Conservation (phyloP, 1,140 invertebrate genomes). For the Batillaria attramentaria region DNA sequence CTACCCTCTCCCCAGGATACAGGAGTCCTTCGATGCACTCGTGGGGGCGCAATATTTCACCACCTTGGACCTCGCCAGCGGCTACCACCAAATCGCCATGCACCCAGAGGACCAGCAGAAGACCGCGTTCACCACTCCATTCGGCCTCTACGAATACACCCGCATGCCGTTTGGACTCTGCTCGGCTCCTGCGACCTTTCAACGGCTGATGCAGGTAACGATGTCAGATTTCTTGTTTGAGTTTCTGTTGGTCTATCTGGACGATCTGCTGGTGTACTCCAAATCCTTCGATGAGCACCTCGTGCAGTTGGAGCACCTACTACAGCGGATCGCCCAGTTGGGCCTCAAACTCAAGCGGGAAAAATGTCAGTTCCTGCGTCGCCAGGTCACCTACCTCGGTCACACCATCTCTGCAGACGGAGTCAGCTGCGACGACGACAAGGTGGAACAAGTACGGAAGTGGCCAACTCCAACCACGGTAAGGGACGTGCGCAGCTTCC, state of each 20-base stretch:
- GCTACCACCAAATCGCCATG: slow-evolving; percentile 68
- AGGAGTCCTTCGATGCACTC: slow-evolving; percentile 50
- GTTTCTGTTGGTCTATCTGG: slow-evolving; percentile 8
- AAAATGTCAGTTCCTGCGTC: slow-evolving; percentile 3
- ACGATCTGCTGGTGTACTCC: slow-evolving; percentile 35
- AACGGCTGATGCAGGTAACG: not conserved
- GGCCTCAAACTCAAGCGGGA: not conserved
- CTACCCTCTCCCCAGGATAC: slow-evolving; percentile 34
- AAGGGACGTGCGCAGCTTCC: slow-evolving; percentile 58
- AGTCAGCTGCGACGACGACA: slow-evolving; percentile 34
- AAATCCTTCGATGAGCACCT: slow-evolving; percentile 28
- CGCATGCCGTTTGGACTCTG: not conserved
- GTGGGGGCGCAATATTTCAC: slow-evolving; percentile 47
- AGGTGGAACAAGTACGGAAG: slow-evolving; percentile 55
- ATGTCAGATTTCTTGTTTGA: not conserved
- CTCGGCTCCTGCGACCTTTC: slow-evolving; percentile 4
- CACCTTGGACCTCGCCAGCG: slow-evolving; percentile 45
- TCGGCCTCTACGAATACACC: slow-evolving; percentile 15
- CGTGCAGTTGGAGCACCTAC: slow-evolving; percentile 2
- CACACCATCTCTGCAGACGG: slow-evolving; percentile 1
- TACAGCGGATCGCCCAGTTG: not conserved
- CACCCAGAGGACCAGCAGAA: slow-evolving; percentile 32
- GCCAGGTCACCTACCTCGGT: slow-evolving; percentile 24
- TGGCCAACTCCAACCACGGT: slow-evolving; percentile 55
- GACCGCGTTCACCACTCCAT: not conserved